These are phyloP conservation scores for Sminthurinus aureus DNA, from an alignment of 2,888 invertebrate species.

Conservation along the genomic window DNA sequence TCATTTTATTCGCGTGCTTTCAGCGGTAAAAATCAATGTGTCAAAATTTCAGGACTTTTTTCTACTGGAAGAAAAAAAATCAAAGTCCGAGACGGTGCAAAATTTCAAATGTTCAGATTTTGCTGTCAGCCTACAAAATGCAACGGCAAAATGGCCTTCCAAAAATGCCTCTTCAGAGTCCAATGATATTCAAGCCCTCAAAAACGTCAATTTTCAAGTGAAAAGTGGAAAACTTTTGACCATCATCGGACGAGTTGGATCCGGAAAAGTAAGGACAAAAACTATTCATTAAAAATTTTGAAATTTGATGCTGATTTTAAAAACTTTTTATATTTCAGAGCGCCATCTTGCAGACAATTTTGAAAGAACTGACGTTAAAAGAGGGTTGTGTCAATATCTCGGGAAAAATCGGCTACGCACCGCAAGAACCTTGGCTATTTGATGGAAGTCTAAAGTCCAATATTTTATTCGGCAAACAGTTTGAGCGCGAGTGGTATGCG, in stretches of 20 bases:
- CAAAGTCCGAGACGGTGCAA: too few relatives aligned
- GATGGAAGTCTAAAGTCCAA: conserved; percentile 56
- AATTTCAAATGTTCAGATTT: conserved; percentile 46
- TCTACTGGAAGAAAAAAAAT: conserved; percentile 63
- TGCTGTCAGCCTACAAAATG: too few relatives aligned
- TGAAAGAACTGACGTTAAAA: conserved; percentile 65
- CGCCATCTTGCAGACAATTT: conserved; percentile 61
- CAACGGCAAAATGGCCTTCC: conserved; percentile 61
- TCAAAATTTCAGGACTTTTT: conserved; percentile 58
- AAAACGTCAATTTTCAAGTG: conserved; percentile 72
- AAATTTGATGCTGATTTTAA: too few relatives aligned
- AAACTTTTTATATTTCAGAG: conserved; percentile 29
- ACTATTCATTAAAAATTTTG: neutral
- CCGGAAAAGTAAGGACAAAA: conserved; percentile 61
- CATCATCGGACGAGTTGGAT: conserved; percentile 61
- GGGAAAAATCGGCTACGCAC: conserved; percentile 64
- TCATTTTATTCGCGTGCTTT: too few relatives aligned
- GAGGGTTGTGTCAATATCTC: conserved; percentile 62
- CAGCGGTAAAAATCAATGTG: too few relatives aligned
- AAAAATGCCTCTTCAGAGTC: conserved; percentile 62
- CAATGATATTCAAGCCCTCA: conserved; percentile 73
- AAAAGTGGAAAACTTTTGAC: conserved; percentile 70
- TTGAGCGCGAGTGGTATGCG: conserved; percentile 69
- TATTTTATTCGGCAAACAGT: conserved; percentile 55
- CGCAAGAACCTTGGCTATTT: conserved; percentile 58